Conservation (phyloP, 1,140 invertebrate genomes). For the Limonius californicus region DNA sequence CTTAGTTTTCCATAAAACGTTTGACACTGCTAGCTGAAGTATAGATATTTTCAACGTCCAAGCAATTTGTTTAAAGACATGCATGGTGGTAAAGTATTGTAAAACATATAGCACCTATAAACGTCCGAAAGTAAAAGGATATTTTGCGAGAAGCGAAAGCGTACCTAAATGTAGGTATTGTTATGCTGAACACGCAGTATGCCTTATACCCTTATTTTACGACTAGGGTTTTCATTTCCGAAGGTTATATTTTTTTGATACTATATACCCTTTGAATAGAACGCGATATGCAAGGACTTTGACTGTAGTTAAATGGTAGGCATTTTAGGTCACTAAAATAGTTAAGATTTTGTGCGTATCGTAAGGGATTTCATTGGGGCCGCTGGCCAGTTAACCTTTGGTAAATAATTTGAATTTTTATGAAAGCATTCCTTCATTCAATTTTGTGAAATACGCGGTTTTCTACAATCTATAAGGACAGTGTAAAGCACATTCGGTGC, state of each 20-base stretch:
- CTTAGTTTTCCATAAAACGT: too few species aligned
- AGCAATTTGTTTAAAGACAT: slow-evolving; percentile 16
- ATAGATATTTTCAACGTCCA: slow-evolving; percentile 11
- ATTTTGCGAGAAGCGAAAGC: slow-evolving; percentile 42
- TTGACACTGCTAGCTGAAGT: background rate
- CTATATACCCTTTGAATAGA: slow-evolving; percentile 32
- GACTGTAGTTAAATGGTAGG: slow-evolving; percentile 24
- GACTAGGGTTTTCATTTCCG: slow-evolving; percentile 41
- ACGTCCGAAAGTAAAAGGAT: slow-evolving; percentile 38
- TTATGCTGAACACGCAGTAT: slow-evolving; percentile 33
- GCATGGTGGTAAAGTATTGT: background rate
- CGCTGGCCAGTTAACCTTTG: too few species aligned
- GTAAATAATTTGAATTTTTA: too few species aligned
- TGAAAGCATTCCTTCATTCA: background rate
- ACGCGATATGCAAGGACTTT: slow-evolving; percentile 34
- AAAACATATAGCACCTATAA: background rate
- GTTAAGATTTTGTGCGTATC: background rate
- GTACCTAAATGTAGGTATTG: slow-evolving; percentile 39
- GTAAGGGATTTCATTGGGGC: background rate
- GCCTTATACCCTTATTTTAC: slow-evolving; percentile 36
- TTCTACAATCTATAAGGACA: background rate
- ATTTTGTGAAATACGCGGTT: background rate
- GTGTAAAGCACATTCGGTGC: too few species aligned
- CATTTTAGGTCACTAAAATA: slow-evolving; percentile 8
- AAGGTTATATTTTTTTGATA: slow-evolving; percentile 42